Evolutionary conservation across 2,797 vertebrate species (phyloP), one percentile per base, ranked within the genome.

Genomic region (Centropyge bicolor): DNA sequence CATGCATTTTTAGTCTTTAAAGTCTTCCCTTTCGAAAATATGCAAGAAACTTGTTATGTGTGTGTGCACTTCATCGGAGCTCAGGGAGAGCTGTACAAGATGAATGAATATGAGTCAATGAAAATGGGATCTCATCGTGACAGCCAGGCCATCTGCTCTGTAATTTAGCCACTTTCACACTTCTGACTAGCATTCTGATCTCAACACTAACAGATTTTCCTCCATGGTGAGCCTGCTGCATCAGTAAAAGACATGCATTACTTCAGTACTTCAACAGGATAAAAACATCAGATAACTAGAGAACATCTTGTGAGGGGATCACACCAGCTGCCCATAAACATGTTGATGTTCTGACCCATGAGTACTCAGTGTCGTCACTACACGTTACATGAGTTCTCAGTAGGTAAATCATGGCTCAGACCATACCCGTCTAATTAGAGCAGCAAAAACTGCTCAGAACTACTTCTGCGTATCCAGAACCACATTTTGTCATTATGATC

Each of bases 61-160:
- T 46, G 38, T 8, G 22, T 5, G 1, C 59, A 63, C 64, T 74
- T 78, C 20, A 41, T 76, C 67, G 74, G 43, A 55, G 77, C 67
- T 73, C 11, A 41, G 35, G 16, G 55, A 70, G 70, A 36, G 72
- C 56, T 70, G 48, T n/a, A 67, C 35, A 71, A 76, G 74, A 88
- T 87, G 76, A 89, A 89, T 89, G 81, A 84, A 87, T 62, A 71
- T 45, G 56, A 77, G 57, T 89, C 77, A 91, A 88, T 89, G 86
- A 83, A 86, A 72, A 79, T 65, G 74, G 40, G 80, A 65, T 77
- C 73, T 84, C 36, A 49, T 48, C 19, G 48, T 59, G 82, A 84
- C 82, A 83, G 78, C 59, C 68, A 71, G 57, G 74, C 88, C 84
- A 91, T 90, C 86, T 90, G 89, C 80, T 89, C 69, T 69, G 66